Evolutionary conservation across 2,113 vertebrate species (phyloP).

Genomic region (Microtus richardsoni): DNA sequence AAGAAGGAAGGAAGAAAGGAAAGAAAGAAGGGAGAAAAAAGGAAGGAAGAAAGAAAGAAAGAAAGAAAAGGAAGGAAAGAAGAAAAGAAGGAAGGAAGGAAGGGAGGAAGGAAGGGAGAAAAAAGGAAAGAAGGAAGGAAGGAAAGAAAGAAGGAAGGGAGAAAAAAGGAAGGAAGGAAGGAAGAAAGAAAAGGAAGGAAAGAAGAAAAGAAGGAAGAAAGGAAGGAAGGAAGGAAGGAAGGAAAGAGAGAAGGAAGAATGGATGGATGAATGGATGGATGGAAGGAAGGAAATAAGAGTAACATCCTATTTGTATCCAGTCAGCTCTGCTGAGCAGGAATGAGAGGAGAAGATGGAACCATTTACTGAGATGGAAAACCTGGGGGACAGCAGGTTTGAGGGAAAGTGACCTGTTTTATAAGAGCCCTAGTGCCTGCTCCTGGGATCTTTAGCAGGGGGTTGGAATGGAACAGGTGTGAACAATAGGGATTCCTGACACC

Average conservation of each 20-base stretch:
- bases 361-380: background rate
- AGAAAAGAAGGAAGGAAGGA: background rate
- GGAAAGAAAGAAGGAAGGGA: background rate
- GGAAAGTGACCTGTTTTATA: background rate
- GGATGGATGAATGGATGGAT: too few species aligned
- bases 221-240: background rate
- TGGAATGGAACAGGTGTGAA: background rate
- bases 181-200: background rate
- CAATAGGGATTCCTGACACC: background rate
- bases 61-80: background rate
- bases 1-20: background rate
- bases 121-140: background rate
- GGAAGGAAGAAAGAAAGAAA: too few species aligned
- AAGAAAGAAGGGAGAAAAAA: too few species aligned
- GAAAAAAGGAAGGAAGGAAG: background rate
- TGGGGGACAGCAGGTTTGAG: background rate
- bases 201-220: too few species aligned
- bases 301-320: background rate
- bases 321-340: background rate
- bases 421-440: background rate
- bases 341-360: background rate
- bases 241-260: too few species aligned
- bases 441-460: background rate
- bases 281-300: background rate
- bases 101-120: background rate